Conservation (phyloP, 2,113 vertebrate species). For the Tupaia chinensis region DNA sequence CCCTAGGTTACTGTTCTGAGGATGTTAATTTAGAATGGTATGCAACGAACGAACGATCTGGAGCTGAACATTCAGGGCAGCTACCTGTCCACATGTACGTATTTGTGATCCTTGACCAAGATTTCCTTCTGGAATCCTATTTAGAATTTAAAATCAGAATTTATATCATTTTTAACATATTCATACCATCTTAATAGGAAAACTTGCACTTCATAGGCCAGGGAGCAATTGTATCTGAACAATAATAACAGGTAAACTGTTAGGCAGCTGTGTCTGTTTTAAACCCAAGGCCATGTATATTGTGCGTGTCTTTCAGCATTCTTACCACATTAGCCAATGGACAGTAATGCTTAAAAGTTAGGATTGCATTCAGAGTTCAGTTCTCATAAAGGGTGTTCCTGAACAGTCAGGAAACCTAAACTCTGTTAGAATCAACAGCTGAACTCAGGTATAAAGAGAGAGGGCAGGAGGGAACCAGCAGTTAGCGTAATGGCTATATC, state of each 20-base stretch:
- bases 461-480: not conserved
- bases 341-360: not conserved
- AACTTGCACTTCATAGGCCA: not conserved
- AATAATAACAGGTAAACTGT: not conserved
- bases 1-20: not conserved
- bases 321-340: not conserved
- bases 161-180: not conserved
- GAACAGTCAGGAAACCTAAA: not conserved
- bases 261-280: not conserved
- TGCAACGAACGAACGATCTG: not conserved
- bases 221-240: not conserved
- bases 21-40: not conserved
- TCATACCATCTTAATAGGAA: not conserved
- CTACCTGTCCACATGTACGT: not conserved
- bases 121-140: slow-evolving; percentile 2
- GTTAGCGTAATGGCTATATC: no score
- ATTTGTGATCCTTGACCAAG: not conserved
- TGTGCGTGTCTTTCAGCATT: not conserved
- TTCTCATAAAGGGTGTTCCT: slow-evolving; percentile 24
- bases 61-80: not conserved
- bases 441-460: not conserved
- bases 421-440: not conserved
- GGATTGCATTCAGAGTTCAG: not conserved
- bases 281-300: not conserved
- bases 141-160: slow-evolving; percentile 48